A percentile compares a stretch with the other conserved stretches of the same genome.
These are phyloP conservation scores for Morpho helenor DNA, from an alignment of 2,888 invertebrate genomes.

Conservation along the genomic window DNA sequence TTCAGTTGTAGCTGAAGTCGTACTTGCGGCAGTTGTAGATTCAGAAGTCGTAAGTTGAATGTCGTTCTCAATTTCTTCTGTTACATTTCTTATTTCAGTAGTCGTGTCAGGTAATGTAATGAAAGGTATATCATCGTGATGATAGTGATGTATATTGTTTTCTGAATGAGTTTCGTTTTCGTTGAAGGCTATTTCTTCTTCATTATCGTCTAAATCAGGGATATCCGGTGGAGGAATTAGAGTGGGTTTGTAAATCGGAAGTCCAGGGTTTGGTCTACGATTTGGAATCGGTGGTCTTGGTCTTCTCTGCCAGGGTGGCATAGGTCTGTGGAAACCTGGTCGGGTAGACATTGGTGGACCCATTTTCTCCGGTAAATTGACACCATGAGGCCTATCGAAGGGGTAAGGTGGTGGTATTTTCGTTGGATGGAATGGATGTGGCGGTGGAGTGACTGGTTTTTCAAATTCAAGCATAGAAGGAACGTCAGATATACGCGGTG, in stretches of 20 bases:
- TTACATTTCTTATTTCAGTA: constrained; percentile 30
- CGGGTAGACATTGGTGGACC: constrained; percentile 81
- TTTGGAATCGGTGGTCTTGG: constrained; percentile 76
- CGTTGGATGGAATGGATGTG: constrained; percentile 63
- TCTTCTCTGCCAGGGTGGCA: constrained; percentile 83
- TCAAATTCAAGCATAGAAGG: constrained; percentile 85
- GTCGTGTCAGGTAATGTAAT: constrained; percentile 38
- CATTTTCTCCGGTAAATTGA: constrained; percentile 86
- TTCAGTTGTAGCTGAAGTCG: constrained; percentile 38
- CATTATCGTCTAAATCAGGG: constrained; percentile 50
- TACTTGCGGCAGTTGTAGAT: constrained; percentile 37
- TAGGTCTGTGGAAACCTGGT: constrained; percentile 79
- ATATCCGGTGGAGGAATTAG: constrained; percentile 68
- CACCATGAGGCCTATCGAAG: constrained; percentile 85
- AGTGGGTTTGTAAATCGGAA: constrained; percentile 82
- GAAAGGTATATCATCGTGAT: constrained; percentile 37
- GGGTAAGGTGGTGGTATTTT: constrained; percentile 85
- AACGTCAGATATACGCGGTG: constrained; percentile 89
- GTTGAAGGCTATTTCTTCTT: constrained; percentile 44
- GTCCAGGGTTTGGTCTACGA: constrained; percentile 72
- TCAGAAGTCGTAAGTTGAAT: constrained; percentile 44
- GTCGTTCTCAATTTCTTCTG: constrained; percentile 43
- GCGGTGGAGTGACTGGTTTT: constrained; percentile 67
- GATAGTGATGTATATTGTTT: constrained; percentile 50
- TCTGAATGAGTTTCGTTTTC: constrained; percentile 65